phyloP scores from a whole-genome alignment of 2,797 vertebrate species.

The Ctenopoma multispine region DNA sequence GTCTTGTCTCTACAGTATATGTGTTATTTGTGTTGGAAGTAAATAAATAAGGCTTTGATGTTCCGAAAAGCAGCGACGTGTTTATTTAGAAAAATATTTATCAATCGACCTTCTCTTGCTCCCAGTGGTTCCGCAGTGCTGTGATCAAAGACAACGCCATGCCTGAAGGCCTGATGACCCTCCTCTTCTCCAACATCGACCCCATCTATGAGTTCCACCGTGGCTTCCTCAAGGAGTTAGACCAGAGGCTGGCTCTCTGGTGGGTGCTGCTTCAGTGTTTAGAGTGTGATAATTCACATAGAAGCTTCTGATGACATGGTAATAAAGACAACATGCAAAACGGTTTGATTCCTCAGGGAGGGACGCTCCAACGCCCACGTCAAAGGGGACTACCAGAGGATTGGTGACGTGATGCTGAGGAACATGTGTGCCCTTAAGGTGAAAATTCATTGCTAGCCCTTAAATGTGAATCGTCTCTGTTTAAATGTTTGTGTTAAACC shows the following conservation, averaged over 20 bases:
- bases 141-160: conserved; percentile 94
- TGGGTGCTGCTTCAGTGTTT: conserved; percentile 59
- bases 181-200: conserved; percentile 96
- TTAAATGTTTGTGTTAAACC: no score
- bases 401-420: conserved; percentile 94
- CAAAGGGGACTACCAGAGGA: conserved; percentile 89
- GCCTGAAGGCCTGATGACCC: conserved; percentile 91
- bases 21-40: no score
- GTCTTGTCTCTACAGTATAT: no score
- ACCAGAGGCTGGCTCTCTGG: conserved; percentile 94
- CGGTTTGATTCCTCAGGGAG: conserved; percentile 87
- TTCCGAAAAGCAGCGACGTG: no score
- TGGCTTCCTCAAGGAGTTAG: conserved; percentile 93
- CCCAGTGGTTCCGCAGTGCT: conserved; percentile 95
- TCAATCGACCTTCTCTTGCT: neutral
- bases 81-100: neutral
- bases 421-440: conserved; percentile 94
- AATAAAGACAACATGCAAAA: neutral
- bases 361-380: conserved; percentile 85
- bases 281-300: neutral
- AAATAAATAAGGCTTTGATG: no score
- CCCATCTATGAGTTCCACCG: conserved; percentile 96
- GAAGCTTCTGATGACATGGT: neutral
- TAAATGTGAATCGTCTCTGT: neutral
- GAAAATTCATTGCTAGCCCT: neutral